Base-by-base conservation (phyloP, 2,888 invertebrate genomes). In the Tipula unca region DNA sequence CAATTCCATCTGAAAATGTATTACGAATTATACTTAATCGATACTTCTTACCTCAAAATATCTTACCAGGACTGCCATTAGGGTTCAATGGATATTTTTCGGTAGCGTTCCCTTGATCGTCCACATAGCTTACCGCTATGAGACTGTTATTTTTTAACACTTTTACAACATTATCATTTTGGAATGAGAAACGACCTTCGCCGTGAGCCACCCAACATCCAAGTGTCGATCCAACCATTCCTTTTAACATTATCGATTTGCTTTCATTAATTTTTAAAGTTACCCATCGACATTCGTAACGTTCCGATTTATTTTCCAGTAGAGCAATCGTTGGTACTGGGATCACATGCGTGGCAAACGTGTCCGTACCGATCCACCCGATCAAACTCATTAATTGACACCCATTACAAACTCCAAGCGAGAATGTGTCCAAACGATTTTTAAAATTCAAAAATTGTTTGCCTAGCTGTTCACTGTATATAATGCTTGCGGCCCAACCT, bases 171-270 rank as follows among this genome's bases (percentile, higher is more conserved):
- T 89, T 86, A 0, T 91, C 87, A 48, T 92, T 91, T 14, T 93
- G 91, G 88, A 94, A 93, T 0, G 93, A 92, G 88, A 96, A 96
- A 87, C 94, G 92, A 87, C 99, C 99, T 92, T 99, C 99, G 0
- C 98, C 99, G 90, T 99, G 99, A 2, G 99, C 98, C 1, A 97
- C 94, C 99, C 99, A 99, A 87, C 98, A 95, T 1, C 99, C 99
- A n/a, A 99, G 92, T 0, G 95, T 92, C n/a, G 96, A 94, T 35
- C 94, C 95, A 86, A 94, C 94, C 97, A 99, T 97, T n/a, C 94
- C 96, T 85, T 92, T 91, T 88, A 99, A 92, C 98, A 99, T 97
- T 0, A 99, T 95, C 0, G 94, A 93, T 2, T 89, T 89, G 85
- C 90, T 90, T 87, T 94, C 92, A 84, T 93, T 93, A 86, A 98